Percentiles rank a stretch among this genome's conserved stretches.
Evolutionary conservation across 2,888 invertebrate genomes (phyloP).

Genomic region (Zelleria hepariella): DNA sequence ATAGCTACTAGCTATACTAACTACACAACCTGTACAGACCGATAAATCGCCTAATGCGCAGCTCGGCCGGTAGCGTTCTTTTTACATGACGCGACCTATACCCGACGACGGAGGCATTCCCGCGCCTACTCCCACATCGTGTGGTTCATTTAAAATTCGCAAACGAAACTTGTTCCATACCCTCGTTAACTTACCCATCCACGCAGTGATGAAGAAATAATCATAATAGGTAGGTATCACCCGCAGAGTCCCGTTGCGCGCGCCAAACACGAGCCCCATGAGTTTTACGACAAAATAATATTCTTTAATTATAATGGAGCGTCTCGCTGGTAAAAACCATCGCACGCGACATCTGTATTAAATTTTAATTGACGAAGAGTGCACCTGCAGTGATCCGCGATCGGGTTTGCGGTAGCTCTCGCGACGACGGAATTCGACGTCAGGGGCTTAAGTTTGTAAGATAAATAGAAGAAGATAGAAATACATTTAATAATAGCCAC

Average conservation of each 20-base stretch:
- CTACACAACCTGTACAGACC: no score
- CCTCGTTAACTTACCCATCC: slow-evolving; percentile 19
- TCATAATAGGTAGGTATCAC: slow-evolving; percentile 23
- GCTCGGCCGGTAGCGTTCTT: no score
- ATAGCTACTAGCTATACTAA: no score
- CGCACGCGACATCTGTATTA: slow-evolving; percentile 69
- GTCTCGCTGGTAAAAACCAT: slow-evolving; percentile 56
- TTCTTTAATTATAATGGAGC: slow-evolving; percentile 67
- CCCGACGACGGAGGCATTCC: no score
- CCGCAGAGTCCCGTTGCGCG: slow-evolving; percentile 45
- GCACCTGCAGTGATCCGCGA: slow-evolving; percentile 53
- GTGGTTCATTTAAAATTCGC: background rate
- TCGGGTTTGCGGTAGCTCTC: slow-evolving; percentile 33
- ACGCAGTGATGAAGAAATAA: slow-evolving; percentile 40
- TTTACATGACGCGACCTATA: no score
- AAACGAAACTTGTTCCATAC: slow-evolving; percentile 20
- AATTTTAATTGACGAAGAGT: slow-evolving; percentile 62
- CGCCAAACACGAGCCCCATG: slow-evolving; percentile 24
- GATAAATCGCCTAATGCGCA: no score
- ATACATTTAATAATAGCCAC: no score
- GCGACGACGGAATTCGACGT: no score
- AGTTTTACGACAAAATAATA: slow-evolving; percentile 66
- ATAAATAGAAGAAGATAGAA: no score
- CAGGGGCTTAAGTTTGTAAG: no score
- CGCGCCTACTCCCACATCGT: no score